Percentiles rank a stretch among this genome's conserved stretches.
Conservation (phyloP, 2,113 vertebrate genomes). For the Planiliza haematocheilus region DNA sequence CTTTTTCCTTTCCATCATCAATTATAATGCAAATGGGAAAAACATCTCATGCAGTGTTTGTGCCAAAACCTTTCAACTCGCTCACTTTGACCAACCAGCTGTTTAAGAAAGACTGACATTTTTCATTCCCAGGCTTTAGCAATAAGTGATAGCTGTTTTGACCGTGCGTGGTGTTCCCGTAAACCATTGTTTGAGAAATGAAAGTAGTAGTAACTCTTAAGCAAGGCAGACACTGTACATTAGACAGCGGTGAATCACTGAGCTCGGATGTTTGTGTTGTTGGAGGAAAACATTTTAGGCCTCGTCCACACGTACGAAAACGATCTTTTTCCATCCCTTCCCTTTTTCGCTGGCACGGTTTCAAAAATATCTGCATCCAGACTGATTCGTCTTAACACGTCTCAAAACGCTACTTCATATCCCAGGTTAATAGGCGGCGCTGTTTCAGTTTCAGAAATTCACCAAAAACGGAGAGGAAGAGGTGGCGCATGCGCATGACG, state of each 20-base stretch:
- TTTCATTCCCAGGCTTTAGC: neutral
- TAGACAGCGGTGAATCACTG: constrained; percentile 18
- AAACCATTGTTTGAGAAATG: neutral
- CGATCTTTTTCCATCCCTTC: no score
- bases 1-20: constrained; percentile 3
- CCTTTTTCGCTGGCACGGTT: no score
- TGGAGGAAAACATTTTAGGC: no score
- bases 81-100: neutral
- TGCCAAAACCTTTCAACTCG: neutral
- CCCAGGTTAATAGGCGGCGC: no score
- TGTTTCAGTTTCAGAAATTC: no score
- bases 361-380: no score
- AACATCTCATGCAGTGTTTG: neutral
- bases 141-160: neutral
- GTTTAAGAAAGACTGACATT: neutral
- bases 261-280: constrained; percentile 17
- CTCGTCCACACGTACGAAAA: no score
- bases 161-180: neutral
- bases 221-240: constrained; percentile 1
- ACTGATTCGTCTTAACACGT: no score
- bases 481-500: no score
- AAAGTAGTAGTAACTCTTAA: no score
- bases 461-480: no score
- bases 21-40: neutral
- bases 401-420: no score